Base-by-base conservation (phyloP, 2,113 vertebrate genomes). In the Hippocampus zosterae region DNA sequence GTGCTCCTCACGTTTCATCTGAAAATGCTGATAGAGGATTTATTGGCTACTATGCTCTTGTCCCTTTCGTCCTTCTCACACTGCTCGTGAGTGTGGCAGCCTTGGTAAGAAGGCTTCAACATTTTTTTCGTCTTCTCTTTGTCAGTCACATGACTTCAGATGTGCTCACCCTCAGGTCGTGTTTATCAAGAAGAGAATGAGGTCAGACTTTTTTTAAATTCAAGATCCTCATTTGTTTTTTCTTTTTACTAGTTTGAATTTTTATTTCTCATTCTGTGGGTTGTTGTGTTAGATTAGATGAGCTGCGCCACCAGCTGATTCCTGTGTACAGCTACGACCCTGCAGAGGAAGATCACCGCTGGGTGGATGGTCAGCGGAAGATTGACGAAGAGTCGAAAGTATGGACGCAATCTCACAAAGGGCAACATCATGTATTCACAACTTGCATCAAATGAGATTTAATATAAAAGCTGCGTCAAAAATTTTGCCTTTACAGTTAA, bases 271-370 rank as follows among this genome's bases (percentile, higher is more conserved):
- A 68, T 70, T 2, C 10, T 37, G 48, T 61, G 8, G 19, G 13
- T 68, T 8, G 19, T 55, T 68, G 29, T 12, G 61, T 53, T 67
- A 89, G 89, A 70, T 29, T 80, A 19, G 71, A 83, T 56, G 74
- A 83, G 56, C 61, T 88, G 21, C 86, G 81, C 1, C 85, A 88
- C 62, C 73, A 69, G 65, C 71, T 89, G 75, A 84, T 89, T 79
- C 84, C 88, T 67, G 29, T 82, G 69, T 90, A 88, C 85, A 86
- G 0, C 69, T 88, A 88, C 0, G 83, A 89, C 77, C 73, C 86
- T 0, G 2, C 78, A 23, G 86, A 89, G 25, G 71, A 80, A 2
- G 13, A 73, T 6, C 78, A 78, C 0, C 68, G 69, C 15, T 85
- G 81, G 80, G 27, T 46, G 0, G 72, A 74, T 0, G 1, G 7